phyloP scores from a whole-genome alignment of 2,888 invertebrate genomes.

The Hesperia comma region DNA sequence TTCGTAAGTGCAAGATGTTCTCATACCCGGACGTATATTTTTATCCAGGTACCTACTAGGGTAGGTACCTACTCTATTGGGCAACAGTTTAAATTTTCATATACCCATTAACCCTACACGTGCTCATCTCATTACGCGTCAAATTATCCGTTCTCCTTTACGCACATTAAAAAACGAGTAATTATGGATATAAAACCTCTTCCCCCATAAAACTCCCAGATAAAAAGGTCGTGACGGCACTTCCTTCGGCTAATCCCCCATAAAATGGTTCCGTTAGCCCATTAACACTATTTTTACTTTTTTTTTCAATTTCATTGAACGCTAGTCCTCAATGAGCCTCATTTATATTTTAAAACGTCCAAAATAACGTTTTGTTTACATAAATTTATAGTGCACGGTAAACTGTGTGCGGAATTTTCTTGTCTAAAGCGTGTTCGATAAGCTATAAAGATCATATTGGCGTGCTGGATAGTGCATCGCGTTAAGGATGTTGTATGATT shows the following conservation, averaged over 20 bases:
- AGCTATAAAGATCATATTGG: constrained; percentile 60
- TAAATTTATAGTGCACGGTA: constrained; percentile 71
- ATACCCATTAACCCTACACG: constrained; percentile 45
- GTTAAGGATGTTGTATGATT: constrained; percentile 57
- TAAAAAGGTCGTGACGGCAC: constrained; percentile 77
- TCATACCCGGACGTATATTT: constrained; percentile 7
- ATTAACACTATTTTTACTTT: constrained; percentile 78
- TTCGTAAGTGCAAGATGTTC: too few relatives aligned
- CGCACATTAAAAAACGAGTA: constrained; percentile 70
- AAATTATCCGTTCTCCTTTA: constrained; percentile 69
- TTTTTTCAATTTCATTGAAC: constrained; percentile 76
- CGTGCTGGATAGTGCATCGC: constrained; percentile 45
- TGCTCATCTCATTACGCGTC: constrained; percentile 55
- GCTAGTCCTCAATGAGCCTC: constrained; percentile 78
- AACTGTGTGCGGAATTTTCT: constrained; percentile 77
- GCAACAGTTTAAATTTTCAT: constrained; percentile 34
- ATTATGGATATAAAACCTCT: constrained; percentile 82
- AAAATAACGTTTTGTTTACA: constrained; percentile 78
- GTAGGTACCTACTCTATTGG: constrained; percentile 24
- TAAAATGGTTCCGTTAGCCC: constrained; percentile 71
- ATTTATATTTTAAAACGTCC: constrained; percentile 71
- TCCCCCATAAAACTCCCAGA: constrained; percentile 73
- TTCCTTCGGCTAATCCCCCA: constrained; percentile 71
- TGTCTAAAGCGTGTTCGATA: constrained; percentile 59
- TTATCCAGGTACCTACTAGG: constrained; percentile 1